Percentiles rank a stretch among this genome's conserved stretches.
These are phyloP conservation scores for Macropodus opercularis DNA, from an alignment of 2,797 vertebrate genomes.

Conservation along the genomic window DNA sequence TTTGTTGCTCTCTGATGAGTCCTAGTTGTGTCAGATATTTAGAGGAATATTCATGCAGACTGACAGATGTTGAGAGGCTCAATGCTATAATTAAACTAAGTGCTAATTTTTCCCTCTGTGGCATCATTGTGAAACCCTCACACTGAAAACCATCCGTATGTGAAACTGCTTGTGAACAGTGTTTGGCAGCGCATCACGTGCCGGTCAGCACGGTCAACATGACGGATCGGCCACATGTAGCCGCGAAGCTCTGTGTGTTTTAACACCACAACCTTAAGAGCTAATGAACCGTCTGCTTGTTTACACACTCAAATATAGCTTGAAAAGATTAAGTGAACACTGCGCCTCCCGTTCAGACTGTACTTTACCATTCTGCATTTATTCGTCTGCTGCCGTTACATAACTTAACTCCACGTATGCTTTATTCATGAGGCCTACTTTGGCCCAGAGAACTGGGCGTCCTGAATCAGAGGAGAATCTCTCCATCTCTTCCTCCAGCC, in stretches of 20 bases:
- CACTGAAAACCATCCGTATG: not conserved
- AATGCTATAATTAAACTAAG: not conserved
- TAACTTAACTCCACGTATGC: constrained; percentile 71
- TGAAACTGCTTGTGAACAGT: not conserved
- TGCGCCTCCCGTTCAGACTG: constrained; percentile 35
- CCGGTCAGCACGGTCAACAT: no score
- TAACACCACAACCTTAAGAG: no score
- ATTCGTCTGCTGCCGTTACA: constrained; percentile 61
- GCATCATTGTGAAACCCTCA: constrained; percentile 7
- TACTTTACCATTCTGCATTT: constrained; percentile 51
- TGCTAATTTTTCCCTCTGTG: constrained; percentile 7
- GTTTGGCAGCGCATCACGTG: no score
- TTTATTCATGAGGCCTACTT: constrained; percentile 77
- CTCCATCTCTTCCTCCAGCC: constrained; percentile 55
- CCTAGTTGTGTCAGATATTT: not conserved
- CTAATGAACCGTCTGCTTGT: no score
- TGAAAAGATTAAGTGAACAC: constrained; percentile 32
- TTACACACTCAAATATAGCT: constrained; percentile 32
- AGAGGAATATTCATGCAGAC: not conserved
- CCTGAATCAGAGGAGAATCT: constrained; percentile 70
- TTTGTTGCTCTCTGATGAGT: not conserved
- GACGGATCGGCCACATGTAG: no score
- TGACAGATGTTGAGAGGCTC: not conserved
- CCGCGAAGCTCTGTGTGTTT: no score
- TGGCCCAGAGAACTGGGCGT: constrained; percentile 67